Percentiles rank a stretch among this genome's conserved stretches.
phyloP scores from a whole-genome alignment of 2,888 invertebrate species.

The Drosophila prolongata region DNA sequence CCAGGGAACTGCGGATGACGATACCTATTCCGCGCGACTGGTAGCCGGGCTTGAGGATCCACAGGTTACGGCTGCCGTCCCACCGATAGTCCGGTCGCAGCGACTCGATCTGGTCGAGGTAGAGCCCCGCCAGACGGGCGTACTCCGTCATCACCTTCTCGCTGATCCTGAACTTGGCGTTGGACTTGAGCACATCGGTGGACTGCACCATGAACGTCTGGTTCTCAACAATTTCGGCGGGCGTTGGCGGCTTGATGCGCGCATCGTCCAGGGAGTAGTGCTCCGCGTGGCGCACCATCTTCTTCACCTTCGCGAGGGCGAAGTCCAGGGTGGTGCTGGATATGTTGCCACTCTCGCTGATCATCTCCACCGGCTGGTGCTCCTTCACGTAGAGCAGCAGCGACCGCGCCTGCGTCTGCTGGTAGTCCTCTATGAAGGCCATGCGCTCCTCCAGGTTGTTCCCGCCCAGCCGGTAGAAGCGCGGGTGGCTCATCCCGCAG shows the following conservation, averaged over 20 bases:
- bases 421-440: conserved; percentile 87
- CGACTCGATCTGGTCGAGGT: conserved; percentile 86
- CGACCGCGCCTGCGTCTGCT: conserved; percentile 91
- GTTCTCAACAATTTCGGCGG: conserved; percentile 61
- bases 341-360: conserved; percentile 86
- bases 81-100: conserved; percentile 88
- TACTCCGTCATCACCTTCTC: conserved; percentile 62
- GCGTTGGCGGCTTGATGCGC: conserved; percentile 49
- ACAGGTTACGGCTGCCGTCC: conserved; percentile 93
- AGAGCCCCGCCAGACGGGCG: conserved; percentile 85
- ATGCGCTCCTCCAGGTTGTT: conserved; percentile 75
- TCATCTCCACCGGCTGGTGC: conserved; percentile 56
- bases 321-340: conserved; percentile 56
- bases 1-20: conserved; percentile 90
- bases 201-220: conserved; percentile 71
- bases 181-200: conserved; percentile 80
- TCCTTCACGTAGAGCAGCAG: conserved; percentile 87
- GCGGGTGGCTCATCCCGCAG: conserved; percentile 87
- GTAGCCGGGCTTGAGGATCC: conserved; percentile 95
- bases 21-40: conserved; percentile 94
- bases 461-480: conserved; percentile 85
- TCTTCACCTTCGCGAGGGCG: conserved; percentile 64
- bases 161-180: conserved; percentile 66
- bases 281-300: conserved; percentile 66
- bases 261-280: conserved; percentile 66